These are phyloP conservation scores for Syritta pipiens DNA, from an alignment of 2,888 invertebrate species.

Conservation along the genomic window DNA sequence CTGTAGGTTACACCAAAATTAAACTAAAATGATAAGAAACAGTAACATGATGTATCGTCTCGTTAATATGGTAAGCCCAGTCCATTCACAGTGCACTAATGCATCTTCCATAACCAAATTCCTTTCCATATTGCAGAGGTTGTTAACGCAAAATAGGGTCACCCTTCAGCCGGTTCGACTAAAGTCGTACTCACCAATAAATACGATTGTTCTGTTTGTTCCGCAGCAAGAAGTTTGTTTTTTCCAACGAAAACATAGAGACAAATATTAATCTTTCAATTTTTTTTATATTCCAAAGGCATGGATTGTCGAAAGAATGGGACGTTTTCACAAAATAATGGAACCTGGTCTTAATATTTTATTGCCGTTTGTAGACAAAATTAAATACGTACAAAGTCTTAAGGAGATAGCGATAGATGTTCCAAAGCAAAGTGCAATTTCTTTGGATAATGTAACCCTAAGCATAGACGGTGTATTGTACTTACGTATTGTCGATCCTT, in stretches of 20 bases:
- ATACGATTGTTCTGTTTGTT: slow-evolving; percentile 97
- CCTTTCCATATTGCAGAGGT: background rate
- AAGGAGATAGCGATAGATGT: slow-evolving; percentile 99
- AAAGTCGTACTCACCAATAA: slow-evolving; percentile 86
- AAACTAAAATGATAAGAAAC: slow-evolving; percentile 29
- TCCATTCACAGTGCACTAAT: no score
- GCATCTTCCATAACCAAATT: background rate
- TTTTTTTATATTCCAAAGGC: slow-evolving; percentile 86
- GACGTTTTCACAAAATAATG: slow-evolving; percentile 94
- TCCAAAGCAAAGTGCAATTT: slow-evolving; percentile 98
- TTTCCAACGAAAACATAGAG: background rate
- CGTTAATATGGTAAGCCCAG: slow-evolving; percentile 29
- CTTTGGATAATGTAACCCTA: slow-evolving; percentile 97
- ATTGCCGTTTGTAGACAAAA: slow-evolving; percentile 93
- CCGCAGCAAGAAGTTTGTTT: slow-evolving; percentile 96
- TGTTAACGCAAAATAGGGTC: slow-evolving; percentile 14
- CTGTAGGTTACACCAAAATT: slow-evolving; percentile 13
- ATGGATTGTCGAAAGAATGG: slow-evolving; percentile 99
- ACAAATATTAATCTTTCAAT: background rate
- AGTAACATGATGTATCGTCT: slow-evolving; percentile 23
- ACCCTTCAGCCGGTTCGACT: slow-evolving; percentile 23
- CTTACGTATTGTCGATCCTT: slow-evolving; percentile 95
- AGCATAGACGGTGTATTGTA: slow-evolving; percentile 98
- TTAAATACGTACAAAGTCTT: slow-evolving; percentile 98
- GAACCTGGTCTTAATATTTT: slow-evolving; percentile 97